These are phyloP conservation scores for Dascyllus trimaculatus DNA, from an alignment of 2,113 vertebrate genomes.

Conservation along the genomic window DNA sequence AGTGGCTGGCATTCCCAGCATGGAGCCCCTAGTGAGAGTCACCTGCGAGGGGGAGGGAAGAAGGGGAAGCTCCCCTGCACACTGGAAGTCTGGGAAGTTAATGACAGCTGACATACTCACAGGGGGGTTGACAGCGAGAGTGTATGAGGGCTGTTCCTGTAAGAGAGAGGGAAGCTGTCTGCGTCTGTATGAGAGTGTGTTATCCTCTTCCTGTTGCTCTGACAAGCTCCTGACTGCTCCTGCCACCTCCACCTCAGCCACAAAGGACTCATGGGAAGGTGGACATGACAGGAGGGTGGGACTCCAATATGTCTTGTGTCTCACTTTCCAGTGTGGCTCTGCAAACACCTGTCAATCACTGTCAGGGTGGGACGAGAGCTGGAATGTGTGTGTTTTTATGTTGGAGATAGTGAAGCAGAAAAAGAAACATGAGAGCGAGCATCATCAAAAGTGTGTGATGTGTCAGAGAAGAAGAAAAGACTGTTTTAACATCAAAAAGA, in stretches of 20 bases:
- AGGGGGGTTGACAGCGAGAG: conserved; percentile 67
- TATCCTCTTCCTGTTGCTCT: conserved; percentile 79
- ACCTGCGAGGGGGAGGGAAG: conserved; percentile 69
- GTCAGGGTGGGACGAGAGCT: conserved; percentile 55
- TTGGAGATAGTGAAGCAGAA: conserved; percentile 2
- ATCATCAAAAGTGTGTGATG: neutral
- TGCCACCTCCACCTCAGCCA: conserved; percentile 76
- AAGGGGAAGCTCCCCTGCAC: conserved; percentile 52
- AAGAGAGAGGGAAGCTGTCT: conserved; percentile 41
- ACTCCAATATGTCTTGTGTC: conserved; percentile 77
- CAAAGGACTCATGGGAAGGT: conserved; percentile 82
- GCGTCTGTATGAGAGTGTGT: conserved; percentile 40
- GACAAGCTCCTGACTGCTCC: conserved; percentile 81
- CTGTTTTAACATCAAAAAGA: conserved; percentile 5
- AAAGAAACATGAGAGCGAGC: neutral
- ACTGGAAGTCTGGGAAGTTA: conserved; percentile 71
- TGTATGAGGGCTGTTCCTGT: conserved; percentile 63
- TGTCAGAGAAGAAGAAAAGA: neutral
- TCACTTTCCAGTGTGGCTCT: conserved; percentile 67
- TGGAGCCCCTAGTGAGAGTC: conserved; percentile 67
- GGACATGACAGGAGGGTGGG: conserved; percentile 82
- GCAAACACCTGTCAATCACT: conserved; percentile 85
- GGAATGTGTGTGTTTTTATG: conserved; percentile 31
- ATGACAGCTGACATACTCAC: conserved; percentile 74
- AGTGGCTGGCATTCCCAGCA: conserved; percentile 59